A percentile compares a stretch with the other conserved stretches of the same genome.
Evolutionary conservation across 2,888 invertebrate species (phyloP).

Genomic region (Troilus luridus): DNA sequence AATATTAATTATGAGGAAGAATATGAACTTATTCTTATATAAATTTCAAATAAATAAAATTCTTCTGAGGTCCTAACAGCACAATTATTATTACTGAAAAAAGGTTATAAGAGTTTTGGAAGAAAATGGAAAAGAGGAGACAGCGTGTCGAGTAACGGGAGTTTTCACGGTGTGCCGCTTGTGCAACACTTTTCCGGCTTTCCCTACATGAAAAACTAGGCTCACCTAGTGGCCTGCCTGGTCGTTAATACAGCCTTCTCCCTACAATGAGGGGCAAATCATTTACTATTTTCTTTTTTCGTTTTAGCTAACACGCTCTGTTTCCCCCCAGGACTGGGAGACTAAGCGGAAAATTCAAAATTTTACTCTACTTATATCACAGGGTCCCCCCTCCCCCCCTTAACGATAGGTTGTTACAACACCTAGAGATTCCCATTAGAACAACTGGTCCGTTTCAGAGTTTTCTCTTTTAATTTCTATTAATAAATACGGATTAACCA

Average conservation of each 20-base stretch:
- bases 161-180: constrained; percentile 50
- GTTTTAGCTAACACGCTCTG: constrained; percentile 19
- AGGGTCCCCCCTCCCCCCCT: background rate
- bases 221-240: background rate
- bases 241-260: background rate
- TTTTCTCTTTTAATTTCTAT: background rate
- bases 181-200: constrained; percentile 34
- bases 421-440: background rate
- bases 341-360: constrained; percentile 18
- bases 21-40: too few species aligned
- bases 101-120: background rate
- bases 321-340: background rate
- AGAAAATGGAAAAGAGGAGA: constrained; percentile 52
- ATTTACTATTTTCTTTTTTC: background rate
- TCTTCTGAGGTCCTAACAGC: background rate
- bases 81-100: background rate
- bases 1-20: too few species aligned
- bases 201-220: constrained; percentile 37
- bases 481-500: background rate
- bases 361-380: background rate
- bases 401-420: background rate
- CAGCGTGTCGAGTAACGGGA: constrained; percentile 51
- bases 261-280: background rate
- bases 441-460: background rate
- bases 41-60: too few species aligned